phyloP scores from a whole-genome alignment of 2,113 vertebrate genomes.

The Campylorhamphus procurvoides region DNA sequence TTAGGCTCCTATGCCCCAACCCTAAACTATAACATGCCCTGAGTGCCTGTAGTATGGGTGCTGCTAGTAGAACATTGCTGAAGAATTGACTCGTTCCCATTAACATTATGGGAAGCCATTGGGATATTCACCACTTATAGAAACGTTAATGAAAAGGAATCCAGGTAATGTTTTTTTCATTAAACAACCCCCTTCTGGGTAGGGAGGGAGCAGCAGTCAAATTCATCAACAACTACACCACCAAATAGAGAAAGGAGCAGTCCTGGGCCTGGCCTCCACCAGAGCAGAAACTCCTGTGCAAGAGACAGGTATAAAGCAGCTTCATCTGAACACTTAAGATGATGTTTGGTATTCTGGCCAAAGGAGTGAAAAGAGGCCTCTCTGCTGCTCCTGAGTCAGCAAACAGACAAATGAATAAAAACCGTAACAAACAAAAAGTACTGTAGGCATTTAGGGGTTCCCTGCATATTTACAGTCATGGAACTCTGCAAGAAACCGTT shows the following conservation, averaged over 20 bases:
- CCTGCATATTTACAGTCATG: background rate
- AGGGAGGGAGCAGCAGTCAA: background rate
- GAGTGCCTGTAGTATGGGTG: background rate
- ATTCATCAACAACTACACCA: background rate
- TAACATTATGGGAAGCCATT: background rate
- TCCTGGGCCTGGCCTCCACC: background rate
- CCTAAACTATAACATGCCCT: background rate
- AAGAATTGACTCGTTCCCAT: background rate
- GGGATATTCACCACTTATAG: rapidly evolving
- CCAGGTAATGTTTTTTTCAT: background rate
- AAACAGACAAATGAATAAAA: background rate
- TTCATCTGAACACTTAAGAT: background rate
- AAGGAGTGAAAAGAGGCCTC: background rate
- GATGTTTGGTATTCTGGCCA: background rate
- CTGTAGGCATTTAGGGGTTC: background rate
- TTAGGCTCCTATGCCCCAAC: background rate
- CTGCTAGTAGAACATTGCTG: background rate
- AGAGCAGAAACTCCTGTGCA: background rate
- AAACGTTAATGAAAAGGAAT: background rate
- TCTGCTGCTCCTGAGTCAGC: background rate
- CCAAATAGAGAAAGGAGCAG: background rate
- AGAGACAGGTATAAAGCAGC: background rate
- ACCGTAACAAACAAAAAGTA: background rate
- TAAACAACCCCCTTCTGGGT: background rate
- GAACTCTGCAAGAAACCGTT: background rate